Evolutionary conservation across 2,888 invertebrate species (phyloP), one percentile per base, ranked within the genome.

Genomic region (Embidobia sp.): DNA sequence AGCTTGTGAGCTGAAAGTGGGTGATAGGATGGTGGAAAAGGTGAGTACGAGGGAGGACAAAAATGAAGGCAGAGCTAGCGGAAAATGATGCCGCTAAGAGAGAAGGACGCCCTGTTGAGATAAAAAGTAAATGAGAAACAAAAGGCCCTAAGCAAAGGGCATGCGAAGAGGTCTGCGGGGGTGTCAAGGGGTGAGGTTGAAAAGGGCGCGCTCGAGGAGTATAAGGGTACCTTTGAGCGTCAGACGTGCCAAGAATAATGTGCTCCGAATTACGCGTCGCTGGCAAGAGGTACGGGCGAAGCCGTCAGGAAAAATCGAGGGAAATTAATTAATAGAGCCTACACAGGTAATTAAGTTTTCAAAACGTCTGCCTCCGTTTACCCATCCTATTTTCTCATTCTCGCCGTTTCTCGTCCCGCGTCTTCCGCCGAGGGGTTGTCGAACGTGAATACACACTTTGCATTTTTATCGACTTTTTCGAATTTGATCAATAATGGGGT

Each of bases 61-160:
- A 27, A 33, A 42, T 63, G 48, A 55, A 61, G 66, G 75, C 29
- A 8, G 13, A 35, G 26, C 7, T 5, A 57, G 33, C 57, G 33
- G 6, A 42, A 35, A 44, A 37, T 4, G 19, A 11, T 11, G 8
- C 7, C 3, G 11, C 46, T 66, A 61, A 66, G 70, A 79, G 82
- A 81, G 82, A 81, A 81, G 83, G 78, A 74, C 77, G 78, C 80
- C 80, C 78, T 77, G 80, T 78, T 78, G 83, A 86, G 85, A 88
- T 88, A 88, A 88, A 88, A 88, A 88, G 86, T 88, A 88, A 88
- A 88, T 87, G 88, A 88, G 87, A 87, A 88, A 87, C 86, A 87
- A 88, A 66, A 87, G 86, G 85, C 84, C 83, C 80, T 82, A 82
- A 80, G 70, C 48, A 40, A 53, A 66, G 73, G 57, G 69, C 78